Evolutionary conservation across 2,113 vertebrate genomes (phyloP), one percentile per base, ranked within the genome.

Genomic region (Rhinolophus ferrumequinum): DNA sequence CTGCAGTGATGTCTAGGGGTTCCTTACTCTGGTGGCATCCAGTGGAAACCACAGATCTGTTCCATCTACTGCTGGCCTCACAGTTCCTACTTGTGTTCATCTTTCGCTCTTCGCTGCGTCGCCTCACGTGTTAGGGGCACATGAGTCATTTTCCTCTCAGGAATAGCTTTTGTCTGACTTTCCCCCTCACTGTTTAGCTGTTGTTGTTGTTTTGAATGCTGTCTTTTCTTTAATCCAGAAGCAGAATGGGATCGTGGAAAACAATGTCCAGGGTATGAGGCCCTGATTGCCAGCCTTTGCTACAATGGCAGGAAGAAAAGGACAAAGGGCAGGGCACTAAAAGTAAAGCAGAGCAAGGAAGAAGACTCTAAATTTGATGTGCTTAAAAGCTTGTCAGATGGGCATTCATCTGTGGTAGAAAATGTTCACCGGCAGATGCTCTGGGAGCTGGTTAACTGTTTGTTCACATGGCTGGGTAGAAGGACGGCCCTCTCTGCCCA

Each of bases 211-310:
- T 44, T 18, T 8, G 14, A 35, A 64, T 44, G n/a, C 87, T 77
- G 16, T 60, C 66, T 90, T 90, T 82, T 88, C 60, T 62, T 73
- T 38, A 80, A 94, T 54, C 60, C 62, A 70, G 66, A 77, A 96
- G 73, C 90, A 73, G 88, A 90, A 50, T 28, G 35, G 41, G 60
- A 94, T 15, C 66, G 26, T n/a, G 41, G 88, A 50, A 82, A 84
- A 67, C 30, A 58, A 44, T 62, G 62, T 52, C 26, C 44, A 72
- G 66, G 35, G 22, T 30, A 22, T 0, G 15, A 41, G 88, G 64
- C 16, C 38, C 24, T 62, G 50, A 70, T 1, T 50, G 24, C 4
- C 9, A 2, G 54, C 54, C 54, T 56, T 64, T 93, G 93, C 44
- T 60, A 16, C 9, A 47, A 33, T 18, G 47, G 80, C n/a, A 70